A percentile compares a stretch with the other conserved stretches of the same genome.
phyloP scores from a whole-genome alignment of 1,140 invertebrate genomes.

The Vanessa atalanta region DNA sequence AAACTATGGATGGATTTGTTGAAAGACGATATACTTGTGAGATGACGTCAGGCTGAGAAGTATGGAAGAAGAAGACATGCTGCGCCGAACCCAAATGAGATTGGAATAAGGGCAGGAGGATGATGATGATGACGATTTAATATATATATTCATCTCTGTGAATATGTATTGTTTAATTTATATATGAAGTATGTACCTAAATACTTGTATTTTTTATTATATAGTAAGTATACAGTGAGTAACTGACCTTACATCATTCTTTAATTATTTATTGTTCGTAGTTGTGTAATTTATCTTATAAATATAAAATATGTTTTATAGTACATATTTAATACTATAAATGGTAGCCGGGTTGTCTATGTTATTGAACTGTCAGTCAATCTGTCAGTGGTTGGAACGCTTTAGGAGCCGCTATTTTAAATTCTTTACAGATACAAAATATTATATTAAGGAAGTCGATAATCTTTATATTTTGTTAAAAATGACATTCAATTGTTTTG shows the following conservation, averaged over 20 bases:
- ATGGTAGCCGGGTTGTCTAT: background rate
- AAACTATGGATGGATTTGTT: too few relatives aligned
- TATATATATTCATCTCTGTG: too few relatives aligned
- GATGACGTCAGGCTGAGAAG: too few relatives aligned
- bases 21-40: too few relatives aligned
- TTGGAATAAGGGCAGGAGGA: too few relatives aligned
- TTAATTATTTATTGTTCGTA: background rate
- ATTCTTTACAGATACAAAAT: background rate
- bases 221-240: background rate
- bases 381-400: background rate
- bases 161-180: too few relatives aligned
- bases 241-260: background rate
- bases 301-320: background rate
- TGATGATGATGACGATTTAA: too few relatives aligned
- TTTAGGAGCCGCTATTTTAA: background rate
- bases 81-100: too few relatives aligned
- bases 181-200: background rate
- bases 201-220: background rate
- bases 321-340: background rate
- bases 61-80: too few relatives aligned
- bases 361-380: constrained; percentile 13
- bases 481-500: too few relatives aligned
- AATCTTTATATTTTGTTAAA: background rate
- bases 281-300: background rate
- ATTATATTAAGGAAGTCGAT: background rate